These are phyloP conservation scores for Penaeus vannamei DNA, from an alignment of 1,140 invertebrate genomes.

Conservation along the genomic window DNA sequence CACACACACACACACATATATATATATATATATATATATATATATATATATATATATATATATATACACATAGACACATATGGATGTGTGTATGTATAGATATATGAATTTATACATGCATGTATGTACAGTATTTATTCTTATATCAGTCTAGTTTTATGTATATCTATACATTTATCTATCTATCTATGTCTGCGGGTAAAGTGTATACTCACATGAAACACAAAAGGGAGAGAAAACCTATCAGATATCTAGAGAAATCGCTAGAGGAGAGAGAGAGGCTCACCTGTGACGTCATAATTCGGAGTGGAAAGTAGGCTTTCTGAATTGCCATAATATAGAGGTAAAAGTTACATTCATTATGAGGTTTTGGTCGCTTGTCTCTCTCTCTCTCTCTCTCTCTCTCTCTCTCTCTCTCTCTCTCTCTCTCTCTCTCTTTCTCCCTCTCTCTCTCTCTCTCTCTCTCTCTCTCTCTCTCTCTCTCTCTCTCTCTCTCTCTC, in stretches of 20 bases:
- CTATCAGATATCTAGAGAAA: not conserved
- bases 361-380: not conserved
- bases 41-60: too few species aligned
- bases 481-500: not conserved
- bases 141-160: too few species aligned
- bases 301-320: too few species aligned
- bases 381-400: not conserved
- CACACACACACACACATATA: too few species aligned
- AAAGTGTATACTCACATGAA: not conserved
- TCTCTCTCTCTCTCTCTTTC: not conserved
- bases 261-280: not conserved
- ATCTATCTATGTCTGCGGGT: too few species aligned
- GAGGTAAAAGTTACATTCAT: conserved; percentile 26
- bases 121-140: too few species aligned
- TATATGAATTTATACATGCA: too few species aligned
- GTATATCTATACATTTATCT: too few species aligned
- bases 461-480: not conserved
- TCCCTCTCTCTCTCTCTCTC: not conserved
- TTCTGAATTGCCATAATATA: not conserved
- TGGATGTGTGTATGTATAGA: too few species aligned
- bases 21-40: too few species aligned
- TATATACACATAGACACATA: too few species aligned
- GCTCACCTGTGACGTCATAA: not conserved
- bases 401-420: not conserved
- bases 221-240: not conserved